phyloP scores from a whole-genome alignment of 2,113 vertebrate genomes.

The Heterocephalus glaber region DNA sequence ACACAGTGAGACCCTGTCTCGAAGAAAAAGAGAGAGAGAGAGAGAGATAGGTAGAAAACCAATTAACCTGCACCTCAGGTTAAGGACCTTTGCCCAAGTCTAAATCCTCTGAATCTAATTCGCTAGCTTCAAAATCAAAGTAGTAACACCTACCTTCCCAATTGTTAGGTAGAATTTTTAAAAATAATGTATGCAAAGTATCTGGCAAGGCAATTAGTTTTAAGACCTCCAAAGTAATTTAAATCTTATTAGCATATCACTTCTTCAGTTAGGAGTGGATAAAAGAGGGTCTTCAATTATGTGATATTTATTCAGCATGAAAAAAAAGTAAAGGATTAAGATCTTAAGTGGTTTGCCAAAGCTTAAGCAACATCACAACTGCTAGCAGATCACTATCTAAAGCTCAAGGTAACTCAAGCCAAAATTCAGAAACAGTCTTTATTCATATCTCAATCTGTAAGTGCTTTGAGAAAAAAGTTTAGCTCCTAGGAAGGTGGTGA shows the following conservation, averaged over 20 bases:
- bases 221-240: conserved; percentile 16
- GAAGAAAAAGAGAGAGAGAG: background rate
- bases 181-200: background rate
- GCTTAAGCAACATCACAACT: conserved; percentile 37
- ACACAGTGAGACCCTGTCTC: background rate
- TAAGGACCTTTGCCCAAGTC: background rate
- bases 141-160: background rate
- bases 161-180: background rate
- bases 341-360: background rate
- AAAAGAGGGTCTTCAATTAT: background rate
- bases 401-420: conserved; percentile 21
- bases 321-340: background rate
- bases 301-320: background rate
- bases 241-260: conserved; percentile 12
- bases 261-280: background rate
- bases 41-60: conserved; percentile 5
- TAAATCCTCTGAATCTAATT: conserved; percentile 32
- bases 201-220: background rate
- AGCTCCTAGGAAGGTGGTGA: background rate
- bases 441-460: conserved; percentile 18
- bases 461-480: background rate
- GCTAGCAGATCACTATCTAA: conserved; percentile 11
- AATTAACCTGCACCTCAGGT: background rate
- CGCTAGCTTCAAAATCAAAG: conserved; percentile 34
- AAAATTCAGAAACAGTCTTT: background rate